These are phyloP conservation scores for Archips crataeganus DNA, from an alignment of 2,888 invertebrate genomes.

Conservation along the genomic window DNA sequence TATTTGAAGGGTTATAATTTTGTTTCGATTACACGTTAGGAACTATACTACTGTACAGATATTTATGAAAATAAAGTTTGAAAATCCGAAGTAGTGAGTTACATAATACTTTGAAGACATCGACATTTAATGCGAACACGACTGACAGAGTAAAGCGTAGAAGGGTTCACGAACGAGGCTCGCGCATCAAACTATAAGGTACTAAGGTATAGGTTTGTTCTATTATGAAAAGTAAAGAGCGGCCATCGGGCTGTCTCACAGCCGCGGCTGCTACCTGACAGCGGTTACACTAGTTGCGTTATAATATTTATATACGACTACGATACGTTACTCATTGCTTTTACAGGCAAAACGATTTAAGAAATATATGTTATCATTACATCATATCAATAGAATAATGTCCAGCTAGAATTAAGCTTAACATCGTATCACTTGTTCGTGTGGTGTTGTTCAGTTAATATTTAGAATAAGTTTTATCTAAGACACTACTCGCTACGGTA, in stretches of 20 bases:
- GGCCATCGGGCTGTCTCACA: conserved; percentile 70
- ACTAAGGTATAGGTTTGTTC: conserved; percentile 51
- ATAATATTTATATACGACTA: conserved; percentile 55
- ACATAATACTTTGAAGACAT: conserved; percentile 59
- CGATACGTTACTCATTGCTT: conserved; percentile 69
- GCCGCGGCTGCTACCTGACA: conserved; percentile 63
- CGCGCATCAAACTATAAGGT: conserved; percentile 54
- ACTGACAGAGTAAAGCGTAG: conserved; percentile 40
- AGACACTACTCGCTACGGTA: conserved; percentile 80
- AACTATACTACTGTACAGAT: conserved; percentile 84
- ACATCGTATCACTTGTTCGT: conserved; percentile 81
- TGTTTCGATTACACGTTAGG: conserved; percentile 83
- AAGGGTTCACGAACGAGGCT: conserved; percentile 32
- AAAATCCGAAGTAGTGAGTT: conserved; percentile 60
- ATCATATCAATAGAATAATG: conserved; percentile 61
- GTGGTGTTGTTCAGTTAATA: conserved; percentile 82
- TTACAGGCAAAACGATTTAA: conserved; percentile 75
- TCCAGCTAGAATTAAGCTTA: conserved; percentile 74
- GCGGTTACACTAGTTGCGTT: conserved; percentile 61
- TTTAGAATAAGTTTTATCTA: conserved; percentile 83
- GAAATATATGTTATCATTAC: conserved; percentile 70
- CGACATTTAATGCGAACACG: conserved; percentile 49
- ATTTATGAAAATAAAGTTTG: conserved; percentile 69
- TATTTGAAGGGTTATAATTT: conserved; percentile 78
- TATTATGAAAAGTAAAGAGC: conserved; percentile 47